Conservation (phyloP, 2,113 vertebrate genomes). For the Tragelaphus strepsiceros region DNA sequence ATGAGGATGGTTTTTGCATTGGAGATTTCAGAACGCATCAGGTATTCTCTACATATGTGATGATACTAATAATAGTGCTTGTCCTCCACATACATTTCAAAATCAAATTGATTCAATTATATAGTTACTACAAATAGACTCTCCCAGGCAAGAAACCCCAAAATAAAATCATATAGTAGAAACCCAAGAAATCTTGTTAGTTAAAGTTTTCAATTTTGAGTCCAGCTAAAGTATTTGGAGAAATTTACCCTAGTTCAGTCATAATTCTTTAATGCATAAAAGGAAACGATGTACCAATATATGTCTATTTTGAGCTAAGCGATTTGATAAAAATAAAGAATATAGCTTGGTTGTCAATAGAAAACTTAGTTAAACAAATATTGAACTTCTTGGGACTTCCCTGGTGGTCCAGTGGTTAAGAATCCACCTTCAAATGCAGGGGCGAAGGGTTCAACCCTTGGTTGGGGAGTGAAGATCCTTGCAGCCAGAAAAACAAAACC, state of each 20-base stretch:
- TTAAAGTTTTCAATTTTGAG: not conserved
- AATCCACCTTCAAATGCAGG: not conserved
- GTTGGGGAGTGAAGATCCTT: not conserved
- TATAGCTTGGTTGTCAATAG: not conserved
- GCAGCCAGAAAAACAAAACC: not conserved
- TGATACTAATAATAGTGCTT: not conserved
- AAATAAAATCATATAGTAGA: not conserved
- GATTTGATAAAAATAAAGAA: not conserved
- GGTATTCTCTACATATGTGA: not conserved
- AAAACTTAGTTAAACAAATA: not conserved
- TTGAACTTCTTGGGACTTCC: not conserved
- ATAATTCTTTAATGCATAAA: not conserved
- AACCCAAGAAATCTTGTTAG: not conserved
- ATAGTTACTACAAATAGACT: not conserved
- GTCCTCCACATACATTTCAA: not conserved
- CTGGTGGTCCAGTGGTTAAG: not conserved
- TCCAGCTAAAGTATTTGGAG: not conserved
- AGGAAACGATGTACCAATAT: not conserved
- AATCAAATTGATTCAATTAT: not conserved
- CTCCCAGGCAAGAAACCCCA: not conserved
- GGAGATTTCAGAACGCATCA: not conserved
- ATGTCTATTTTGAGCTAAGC: not conserved
- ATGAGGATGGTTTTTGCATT: not conserved
- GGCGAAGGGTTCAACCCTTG: not conserved
- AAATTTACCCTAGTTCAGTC: not conserved